A percentile compares a stretch with the other conserved stretches of the same genome.
Conservation (phyloP, 2,113 vertebrate genomes). For the Atherinomorus stipes region DNA sequence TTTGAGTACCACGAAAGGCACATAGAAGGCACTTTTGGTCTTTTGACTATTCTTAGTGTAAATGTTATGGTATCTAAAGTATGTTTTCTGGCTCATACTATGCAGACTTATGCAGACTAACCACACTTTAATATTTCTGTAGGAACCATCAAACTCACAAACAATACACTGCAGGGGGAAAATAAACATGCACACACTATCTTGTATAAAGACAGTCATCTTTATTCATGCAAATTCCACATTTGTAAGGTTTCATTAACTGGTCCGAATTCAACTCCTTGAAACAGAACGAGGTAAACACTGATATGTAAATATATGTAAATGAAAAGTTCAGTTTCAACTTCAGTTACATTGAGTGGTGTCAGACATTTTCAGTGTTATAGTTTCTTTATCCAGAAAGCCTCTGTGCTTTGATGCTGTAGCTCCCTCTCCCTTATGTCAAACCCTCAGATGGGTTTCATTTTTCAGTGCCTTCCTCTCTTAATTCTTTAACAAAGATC, state of each 20-base stretch:
- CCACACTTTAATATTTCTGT: no score
- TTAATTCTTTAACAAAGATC: constrained; percentile 51
- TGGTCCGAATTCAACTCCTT: constrained; percentile 40
- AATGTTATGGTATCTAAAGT: no score
- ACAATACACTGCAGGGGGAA: no score
- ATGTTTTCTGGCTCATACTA: no score
- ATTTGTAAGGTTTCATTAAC: constrained; percentile 46
- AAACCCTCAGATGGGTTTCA: constrained; percentile 33
- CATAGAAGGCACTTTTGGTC: no score
- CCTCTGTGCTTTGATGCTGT: constrained; percentile 3
- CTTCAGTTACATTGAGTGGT: constrained; percentile 9
- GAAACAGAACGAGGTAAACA: constrained; percentile 46
- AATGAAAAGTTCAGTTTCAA: constrained; percentile 38
- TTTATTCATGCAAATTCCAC: constrained; percentile 13
- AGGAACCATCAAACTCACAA: no score
- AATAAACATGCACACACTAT: neutral
- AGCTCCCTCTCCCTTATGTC: constrained; percentile 43
- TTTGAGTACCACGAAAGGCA: no score
- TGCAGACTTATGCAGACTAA: constrained; percentile 10
- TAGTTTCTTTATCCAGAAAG: constrained; percentile 19
- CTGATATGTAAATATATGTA: constrained; percentile 68
- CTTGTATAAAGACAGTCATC: neutral
- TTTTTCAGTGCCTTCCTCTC: constrained; percentile 29
- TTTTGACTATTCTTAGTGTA: no score
- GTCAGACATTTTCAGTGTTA: constrained; percentile 25